Conservation (phyloP, 2,113 vertebrate genomes). For the Aptenodytes forsteri region DNA sequence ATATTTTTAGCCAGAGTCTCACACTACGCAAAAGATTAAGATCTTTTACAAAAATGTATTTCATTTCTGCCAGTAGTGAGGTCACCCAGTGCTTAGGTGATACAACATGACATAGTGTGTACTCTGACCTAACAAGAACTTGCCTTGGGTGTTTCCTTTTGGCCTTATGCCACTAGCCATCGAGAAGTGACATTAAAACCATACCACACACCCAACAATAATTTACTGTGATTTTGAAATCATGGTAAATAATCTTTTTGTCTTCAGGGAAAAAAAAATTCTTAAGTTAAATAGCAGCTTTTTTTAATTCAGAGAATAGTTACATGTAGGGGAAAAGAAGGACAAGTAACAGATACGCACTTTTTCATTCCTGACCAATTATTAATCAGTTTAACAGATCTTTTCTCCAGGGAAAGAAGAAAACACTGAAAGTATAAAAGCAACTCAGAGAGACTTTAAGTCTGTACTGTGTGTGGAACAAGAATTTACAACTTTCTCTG, state of each 20-base stretch:
- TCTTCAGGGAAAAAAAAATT: background rate
- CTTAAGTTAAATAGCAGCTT: background rate
- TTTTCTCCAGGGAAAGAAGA: background rate
- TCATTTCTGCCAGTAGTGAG: constrained; percentile 5
- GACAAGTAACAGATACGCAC: background rate
- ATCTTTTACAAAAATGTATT: background rate
- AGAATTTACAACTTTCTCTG: background rate
- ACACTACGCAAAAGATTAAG: background rate
- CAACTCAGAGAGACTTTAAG: background rate
- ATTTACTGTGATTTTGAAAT: background rate
- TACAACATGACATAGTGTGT: background rate
- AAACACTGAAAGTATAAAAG: background rate
- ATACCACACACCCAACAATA: background rate
- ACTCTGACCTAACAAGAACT: constrained; percentile 4
- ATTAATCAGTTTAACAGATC: background rate
- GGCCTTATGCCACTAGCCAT: background rate
- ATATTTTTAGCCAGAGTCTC: background rate
- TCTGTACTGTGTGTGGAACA: background rate
- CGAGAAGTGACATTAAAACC: background rate
- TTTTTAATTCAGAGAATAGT: background rate
- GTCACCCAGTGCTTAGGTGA: background rate
- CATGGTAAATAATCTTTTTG: background rate
- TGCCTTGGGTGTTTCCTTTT: background rate
- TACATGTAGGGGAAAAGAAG: background rate
- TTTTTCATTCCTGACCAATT: background rate